A percentile compares a stretch with the other conserved stretches of the same genome.
phyloP scores from a whole-genome alignment of 2,888 invertebrate genomes.

The Athalia cordata region DNA sequence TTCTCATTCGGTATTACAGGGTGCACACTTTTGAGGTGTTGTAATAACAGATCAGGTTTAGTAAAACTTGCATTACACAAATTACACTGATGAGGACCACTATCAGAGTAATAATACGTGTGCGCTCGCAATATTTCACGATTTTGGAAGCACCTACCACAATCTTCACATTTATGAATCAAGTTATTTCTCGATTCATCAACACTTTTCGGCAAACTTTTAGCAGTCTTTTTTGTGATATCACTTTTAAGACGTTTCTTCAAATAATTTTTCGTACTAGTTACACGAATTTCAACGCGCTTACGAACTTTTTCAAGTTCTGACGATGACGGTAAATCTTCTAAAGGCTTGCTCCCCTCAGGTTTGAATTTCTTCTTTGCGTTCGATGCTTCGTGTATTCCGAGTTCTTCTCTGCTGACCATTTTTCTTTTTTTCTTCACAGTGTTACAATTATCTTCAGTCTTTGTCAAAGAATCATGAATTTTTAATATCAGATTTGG shows the following conservation, averaged over 20 bases:
- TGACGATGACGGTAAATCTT: too few relatives aligned
- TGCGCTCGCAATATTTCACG: neutral
- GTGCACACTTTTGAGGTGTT: slow-evolving; percentile 5
- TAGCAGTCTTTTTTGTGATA: neutral
- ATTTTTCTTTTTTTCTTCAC: neutral
- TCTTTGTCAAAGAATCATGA: slow-evolving; percentile 2
- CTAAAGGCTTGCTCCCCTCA: too few relatives aligned
- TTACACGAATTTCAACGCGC: too few relatives aligned
- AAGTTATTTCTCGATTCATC: neutral
- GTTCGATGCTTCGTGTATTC: neutral
- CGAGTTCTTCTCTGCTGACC: neutral
- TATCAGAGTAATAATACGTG: neutral
- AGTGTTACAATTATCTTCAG: neutral
- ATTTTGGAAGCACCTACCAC: neutral
- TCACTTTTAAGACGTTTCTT: too few relatives aligned
- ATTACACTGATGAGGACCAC: neutral
- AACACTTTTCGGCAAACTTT: neutral
- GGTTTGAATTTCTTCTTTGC: too few relatives aligned
- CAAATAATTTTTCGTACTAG: too few relatives aligned
- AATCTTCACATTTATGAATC: neutral
- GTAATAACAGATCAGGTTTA: neutral
- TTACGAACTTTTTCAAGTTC: too few relatives aligned
- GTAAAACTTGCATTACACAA: neutral
- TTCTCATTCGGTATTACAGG: neutral
- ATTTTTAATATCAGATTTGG: slow-evolving; percentile 23